phyloP scores from a whole-genome alignment of 2,888 invertebrate genomes.

The Hyles lineata region DNA sequence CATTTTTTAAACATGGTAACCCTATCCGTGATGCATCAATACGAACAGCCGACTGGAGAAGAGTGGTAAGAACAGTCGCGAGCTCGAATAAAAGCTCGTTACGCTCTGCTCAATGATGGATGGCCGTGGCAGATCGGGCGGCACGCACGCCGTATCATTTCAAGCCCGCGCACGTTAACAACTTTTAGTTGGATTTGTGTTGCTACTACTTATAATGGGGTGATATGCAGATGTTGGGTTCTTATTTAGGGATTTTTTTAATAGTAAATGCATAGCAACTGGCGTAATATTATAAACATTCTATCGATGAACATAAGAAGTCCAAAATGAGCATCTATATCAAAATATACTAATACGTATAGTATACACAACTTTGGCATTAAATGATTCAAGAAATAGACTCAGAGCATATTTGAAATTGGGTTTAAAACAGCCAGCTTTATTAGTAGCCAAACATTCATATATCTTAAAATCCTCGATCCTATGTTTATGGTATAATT shows the following conservation, averaged over 20 bases:
- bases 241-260: background rate
- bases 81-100: constrained; percentile 80
- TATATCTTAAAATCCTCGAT: too few species aligned
- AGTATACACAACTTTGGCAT: too few species aligned
- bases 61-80: constrained; percentile 69
- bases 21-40: constrained; percentile 68
- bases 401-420: too few species aligned
- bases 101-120: constrained; percentile 80
- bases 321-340: background rate
- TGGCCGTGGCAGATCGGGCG: constrained; percentile 72
- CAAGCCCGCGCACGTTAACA: constrained; percentile 25
- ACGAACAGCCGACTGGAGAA: constrained; percentile 41
- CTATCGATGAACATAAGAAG: background rate
- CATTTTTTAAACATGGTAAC: background rate
- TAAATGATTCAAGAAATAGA: too few species aligned
- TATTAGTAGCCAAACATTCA: too few species aligned
- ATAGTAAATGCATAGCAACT: too few species aligned
- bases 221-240: background rate
- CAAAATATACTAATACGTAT: too few species aligned
- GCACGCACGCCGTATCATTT: constrained; percentile 53
- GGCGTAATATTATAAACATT: background rate
- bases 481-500: too few species aligned
- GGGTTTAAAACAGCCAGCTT: too few species aligned
- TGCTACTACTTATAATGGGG: background rate
- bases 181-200: background rate